phyloP scores from a whole-genome alignment of 1,140 invertebrate genomes.

The Homarus americanus region DNA sequence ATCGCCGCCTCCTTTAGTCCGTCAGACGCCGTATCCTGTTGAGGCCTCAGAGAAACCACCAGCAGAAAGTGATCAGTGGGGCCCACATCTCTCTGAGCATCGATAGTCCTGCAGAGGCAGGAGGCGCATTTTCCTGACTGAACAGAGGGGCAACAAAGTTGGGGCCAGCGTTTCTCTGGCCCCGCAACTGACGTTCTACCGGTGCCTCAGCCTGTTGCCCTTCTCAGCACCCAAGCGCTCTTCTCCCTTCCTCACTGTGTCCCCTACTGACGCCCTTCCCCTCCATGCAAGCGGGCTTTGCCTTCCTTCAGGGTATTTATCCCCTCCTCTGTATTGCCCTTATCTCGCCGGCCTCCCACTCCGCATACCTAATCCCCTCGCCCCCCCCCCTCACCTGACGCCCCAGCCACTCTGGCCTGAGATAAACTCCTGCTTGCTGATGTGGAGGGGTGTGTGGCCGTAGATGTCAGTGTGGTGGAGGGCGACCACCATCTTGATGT shows the following conservation, averaged over 20 bases:
- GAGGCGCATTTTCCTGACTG: constrained; percentile 17
- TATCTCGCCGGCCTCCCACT: background rate
- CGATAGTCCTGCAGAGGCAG: constrained; percentile 18
- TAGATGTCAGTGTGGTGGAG: constrained; percentile 15
- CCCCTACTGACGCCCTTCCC: background rate
- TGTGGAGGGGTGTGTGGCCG: constrained; percentile 3
- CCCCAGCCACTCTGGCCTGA: constrained; percentile 31
- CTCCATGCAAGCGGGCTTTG: background rate
- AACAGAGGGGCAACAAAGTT: background rate
- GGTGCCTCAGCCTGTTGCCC: too few relatives aligned
- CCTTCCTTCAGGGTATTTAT: background rate
- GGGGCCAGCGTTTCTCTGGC: too few relatives aligned
- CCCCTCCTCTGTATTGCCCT: background rate
- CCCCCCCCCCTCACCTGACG: too few relatives aligned
- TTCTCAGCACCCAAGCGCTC: too few relatives aligned
- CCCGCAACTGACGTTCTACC: too few relatives aligned
- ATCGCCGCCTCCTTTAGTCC: background rate
- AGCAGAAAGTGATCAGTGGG: constrained; percentile 13
- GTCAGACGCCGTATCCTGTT: background rate
- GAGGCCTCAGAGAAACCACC: background rate
- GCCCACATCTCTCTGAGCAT: background rate
- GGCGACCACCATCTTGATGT: background rate
- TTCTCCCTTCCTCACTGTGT: too few relatives aligned
- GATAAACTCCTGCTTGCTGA: constrained; percentile 10
- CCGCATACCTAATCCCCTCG: too few relatives aligned